Conservation (phyloP, 1,140 invertebrate species). For the Dolichoris vasculosae region DNA sequence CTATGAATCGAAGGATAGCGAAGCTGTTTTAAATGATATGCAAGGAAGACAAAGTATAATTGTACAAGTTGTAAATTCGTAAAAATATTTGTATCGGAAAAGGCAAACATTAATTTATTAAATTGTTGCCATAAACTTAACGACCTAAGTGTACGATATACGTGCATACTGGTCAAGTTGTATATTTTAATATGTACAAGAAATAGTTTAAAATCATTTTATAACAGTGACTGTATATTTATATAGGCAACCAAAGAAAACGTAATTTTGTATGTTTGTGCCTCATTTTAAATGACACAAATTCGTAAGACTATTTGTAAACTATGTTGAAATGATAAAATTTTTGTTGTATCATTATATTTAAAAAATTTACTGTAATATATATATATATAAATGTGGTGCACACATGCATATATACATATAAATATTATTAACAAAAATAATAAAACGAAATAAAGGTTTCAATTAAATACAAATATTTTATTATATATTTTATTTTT, state of each 20-base stretch:
- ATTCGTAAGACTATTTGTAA: slow-evolving; percentile 50
- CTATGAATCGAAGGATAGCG: slow-evolving; percentile 53
- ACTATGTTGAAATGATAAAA: slow-evolving; percentile 52
- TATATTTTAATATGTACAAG: slow-evolving; percentile 58
- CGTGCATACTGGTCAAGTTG: slow-evolving; percentile 49
- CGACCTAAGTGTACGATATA: slow-evolving; percentile 47
- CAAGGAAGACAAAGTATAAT: slow-evolving; percentile 44
- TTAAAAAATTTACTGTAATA: neutral
- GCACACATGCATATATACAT: neutral
- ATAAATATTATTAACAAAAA: slow-evolving; percentile 23
- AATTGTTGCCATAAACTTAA: slow-evolving; percentile 45
- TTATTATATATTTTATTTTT: slow-evolving; percentile 33
- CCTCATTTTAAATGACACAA: slow-evolving; percentile 57
- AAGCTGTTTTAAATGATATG: slow-evolving; percentile 41
- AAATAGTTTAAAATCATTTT: slow-evolving; percentile 60
- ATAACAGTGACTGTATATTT: slow-evolving; percentile 57
- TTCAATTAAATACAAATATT: slow-evolving; percentile 38
- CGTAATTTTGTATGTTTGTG: slow-evolving; percentile 60
- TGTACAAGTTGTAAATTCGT: slow-evolving; percentile 37
- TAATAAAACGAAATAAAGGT: slow-evolving; percentile 37
- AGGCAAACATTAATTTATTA: slow-evolving; percentile 36
- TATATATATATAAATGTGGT: slow-evolving; percentile 38
- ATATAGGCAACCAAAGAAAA: slow-evolving; percentile 64
- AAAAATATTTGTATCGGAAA: slow-evolving; percentile 11
- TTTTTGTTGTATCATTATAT: slow-evolving; percentile 39